These are phyloP conservation scores for Brienomyrus brachyistius DNA, from an alignment of 2,113 vertebrate species.

Conservation along the genomic window DNA sequence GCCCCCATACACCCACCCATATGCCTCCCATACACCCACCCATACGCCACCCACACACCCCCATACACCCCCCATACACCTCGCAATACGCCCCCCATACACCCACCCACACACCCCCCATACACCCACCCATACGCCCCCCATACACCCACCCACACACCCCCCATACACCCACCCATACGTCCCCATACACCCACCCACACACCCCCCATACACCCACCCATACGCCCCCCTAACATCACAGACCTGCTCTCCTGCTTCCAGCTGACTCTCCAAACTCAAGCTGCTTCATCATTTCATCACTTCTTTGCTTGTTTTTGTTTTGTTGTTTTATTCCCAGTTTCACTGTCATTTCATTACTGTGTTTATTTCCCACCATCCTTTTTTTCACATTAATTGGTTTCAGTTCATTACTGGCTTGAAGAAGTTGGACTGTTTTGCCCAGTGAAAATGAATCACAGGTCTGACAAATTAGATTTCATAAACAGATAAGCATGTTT, in stretches of 20 bases:
- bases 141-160: too few relatives aligned
- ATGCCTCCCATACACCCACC: too few relatives aligned
- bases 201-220: too few relatives aligned
- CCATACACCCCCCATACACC: too few relatives aligned
- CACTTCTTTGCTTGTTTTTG: neutral
- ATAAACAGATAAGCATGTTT: neutral
- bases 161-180: too few relatives aligned
- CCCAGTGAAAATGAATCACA: neutral
- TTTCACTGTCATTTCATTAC: neutral
- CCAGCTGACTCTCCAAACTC: neutral
- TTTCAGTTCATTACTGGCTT: neutral
- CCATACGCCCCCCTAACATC: neutral
- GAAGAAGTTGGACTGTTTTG: neutral
- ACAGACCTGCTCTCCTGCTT: neutral
- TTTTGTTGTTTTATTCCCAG: neutral
- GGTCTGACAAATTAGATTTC: neutral
- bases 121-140: too few relatives aligned
- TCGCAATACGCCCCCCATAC: too few relatives aligned
- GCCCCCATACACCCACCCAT: too few relatives aligned
- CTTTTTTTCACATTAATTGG: neutral
- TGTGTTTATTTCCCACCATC: neutral
- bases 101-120: too few relatives aligned
- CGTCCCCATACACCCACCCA: too few relatives aligned
- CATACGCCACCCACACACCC: too few relatives aligned
- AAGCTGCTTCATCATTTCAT: neutral